Evolutionary conservation across 2,888 invertebrate genomes (phyloP).

Genomic region (Sthenelais limicola): DNA sequence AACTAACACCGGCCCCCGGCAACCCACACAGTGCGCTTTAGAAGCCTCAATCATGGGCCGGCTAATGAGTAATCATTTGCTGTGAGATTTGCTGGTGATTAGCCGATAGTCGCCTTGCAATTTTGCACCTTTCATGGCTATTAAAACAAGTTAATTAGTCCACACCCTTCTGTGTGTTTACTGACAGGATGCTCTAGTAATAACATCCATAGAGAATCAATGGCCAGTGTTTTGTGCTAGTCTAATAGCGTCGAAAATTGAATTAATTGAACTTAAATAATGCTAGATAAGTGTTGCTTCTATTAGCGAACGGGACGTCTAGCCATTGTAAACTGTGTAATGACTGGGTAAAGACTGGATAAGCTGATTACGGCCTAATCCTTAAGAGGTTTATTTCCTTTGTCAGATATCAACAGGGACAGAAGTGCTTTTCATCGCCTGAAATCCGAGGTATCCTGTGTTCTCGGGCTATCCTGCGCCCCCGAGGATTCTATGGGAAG

Average conservation of each 20-base stretch:
- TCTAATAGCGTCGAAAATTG: slow-evolving; percentile 42
- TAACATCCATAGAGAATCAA: slow-evolving; percentile 33
- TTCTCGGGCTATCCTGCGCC: slow-evolving; percentile 25
- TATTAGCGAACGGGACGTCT: slow-evolving; percentile 33
- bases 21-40: slow-evolving; percentile 10
- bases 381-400: slow-evolving; percentile 6
- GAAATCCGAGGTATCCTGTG: slow-evolving; percentile 21
- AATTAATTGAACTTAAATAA: slow-evolving; percentile 45
- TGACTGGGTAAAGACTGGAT: slow-evolving; percentile 38
- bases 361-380: slow-evolving; percentile 38
- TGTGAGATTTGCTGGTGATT: slow-evolving; percentile 32
- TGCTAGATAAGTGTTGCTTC: slow-evolving; percentile 38
- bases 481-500: slow-evolving; percentile 8
- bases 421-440: slow-evolving; percentile 22
- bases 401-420: slow-evolving; percentile 30
- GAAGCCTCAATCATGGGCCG: slow-evolving; percentile 14
- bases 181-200: slow-evolving; percentile 16
- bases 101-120: slow-evolving; percentile 32
- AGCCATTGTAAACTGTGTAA: slow-evolving; percentile 41
- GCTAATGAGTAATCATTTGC: slow-evolving; percentile 36
- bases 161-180: background rate
- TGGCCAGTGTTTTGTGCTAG: slow-evolving; percentile 23
- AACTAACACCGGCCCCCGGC: background rate
- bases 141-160: slow-evolving; percentile 34
- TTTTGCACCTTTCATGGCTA: slow-evolving; percentile 26